A percentile compares a stretch with the other conserved stretches of the same genome.
These are phyloP conservation scores for Athene cunicularia DNA, from an alignment of 2,113 vertebrate genomes.

Conservation along the genomic window DNA sequence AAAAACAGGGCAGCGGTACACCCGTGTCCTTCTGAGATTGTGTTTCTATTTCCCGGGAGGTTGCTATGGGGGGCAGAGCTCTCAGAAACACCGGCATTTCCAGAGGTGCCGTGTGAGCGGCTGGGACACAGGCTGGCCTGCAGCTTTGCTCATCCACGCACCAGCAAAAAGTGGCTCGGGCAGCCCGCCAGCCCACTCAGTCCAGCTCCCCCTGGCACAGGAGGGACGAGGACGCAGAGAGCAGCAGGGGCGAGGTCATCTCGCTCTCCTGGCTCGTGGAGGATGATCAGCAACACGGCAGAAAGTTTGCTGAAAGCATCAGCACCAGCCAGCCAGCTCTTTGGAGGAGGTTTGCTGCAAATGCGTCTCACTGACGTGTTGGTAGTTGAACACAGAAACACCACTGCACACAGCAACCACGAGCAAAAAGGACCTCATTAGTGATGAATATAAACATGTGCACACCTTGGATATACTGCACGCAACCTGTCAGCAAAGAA, in stretches of 20 bases:
- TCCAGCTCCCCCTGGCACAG: neutral
- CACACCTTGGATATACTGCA: neutral
- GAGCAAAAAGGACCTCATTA: neutral
- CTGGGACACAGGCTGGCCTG: neutral
- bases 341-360: neutral
- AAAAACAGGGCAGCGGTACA: neutral
- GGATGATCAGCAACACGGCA: fast-evolving
- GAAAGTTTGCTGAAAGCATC: neutral
- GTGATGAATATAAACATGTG: neutral
- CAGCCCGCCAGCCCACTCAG: fast-evolving
- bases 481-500: neutral
- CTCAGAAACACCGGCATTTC: neutral
- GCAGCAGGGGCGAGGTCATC: neutral
- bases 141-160: neutral
- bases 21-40: neutral
- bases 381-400: neutral
- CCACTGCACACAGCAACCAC: neutral
- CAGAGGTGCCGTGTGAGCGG: neutral
- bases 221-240: neutral
- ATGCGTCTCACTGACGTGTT: fast-evolving
- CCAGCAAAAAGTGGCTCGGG: neutral
- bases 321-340: fast-evolving
- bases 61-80: neutral
- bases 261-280: neutral
- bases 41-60: neutral